Evolutionary conservation across 2,888 invertebrate species (phyloP), one percentile per base, ranked within the genome.

Genomic region (Amorpha juglandis): DNA sequence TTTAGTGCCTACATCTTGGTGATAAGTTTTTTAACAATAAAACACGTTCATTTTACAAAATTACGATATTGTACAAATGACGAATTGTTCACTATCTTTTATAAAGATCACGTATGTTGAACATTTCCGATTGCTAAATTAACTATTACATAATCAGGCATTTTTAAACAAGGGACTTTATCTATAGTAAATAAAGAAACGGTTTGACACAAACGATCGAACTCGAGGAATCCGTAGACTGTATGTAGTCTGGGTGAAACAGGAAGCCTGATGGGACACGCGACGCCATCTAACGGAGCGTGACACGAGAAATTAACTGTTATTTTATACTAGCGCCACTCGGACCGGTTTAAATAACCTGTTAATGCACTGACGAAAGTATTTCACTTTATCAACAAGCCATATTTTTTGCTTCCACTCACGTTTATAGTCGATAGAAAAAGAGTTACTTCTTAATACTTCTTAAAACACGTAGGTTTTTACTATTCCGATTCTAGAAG

Each of bases 261-360:
- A 90, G 91, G 91, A 91, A 91, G 88, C 77, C 70, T 75, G 78
- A 79, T 69, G 72, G 75, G 80, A 82, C 92, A 92, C 91, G 91
- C 91, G 90, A 91, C 86, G 85, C 75, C 72, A 78, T 76, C 87
- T 89, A 91, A 89, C 91, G 90, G 90, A 89, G 88, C 91, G 90
- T 89, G 86, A 82, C 89, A 85, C 81, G 87, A 91, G 89, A 90
- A 92, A 92, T 91, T 91, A 91, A 91, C 92, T 87, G 92, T 91
- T 91, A 90, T 89, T 89, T 58, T 87, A 87, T 88, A 89, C 83
- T 80, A 77, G 78, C 76, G 76, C 76, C 78, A 77, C 79, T 73
- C 58, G 78, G 79, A 80, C 77, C 79, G 82, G 85, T 87, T 83
- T 77, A 82, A 83, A 83, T 83, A 86, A 87, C 85, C 83, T 88